Evolutionary conservation across 2,797 vertebrate genomes (phyloP), one percentile per base, ranked within the genome.

Genomic region (Trachops cirrhosus): DNA sequence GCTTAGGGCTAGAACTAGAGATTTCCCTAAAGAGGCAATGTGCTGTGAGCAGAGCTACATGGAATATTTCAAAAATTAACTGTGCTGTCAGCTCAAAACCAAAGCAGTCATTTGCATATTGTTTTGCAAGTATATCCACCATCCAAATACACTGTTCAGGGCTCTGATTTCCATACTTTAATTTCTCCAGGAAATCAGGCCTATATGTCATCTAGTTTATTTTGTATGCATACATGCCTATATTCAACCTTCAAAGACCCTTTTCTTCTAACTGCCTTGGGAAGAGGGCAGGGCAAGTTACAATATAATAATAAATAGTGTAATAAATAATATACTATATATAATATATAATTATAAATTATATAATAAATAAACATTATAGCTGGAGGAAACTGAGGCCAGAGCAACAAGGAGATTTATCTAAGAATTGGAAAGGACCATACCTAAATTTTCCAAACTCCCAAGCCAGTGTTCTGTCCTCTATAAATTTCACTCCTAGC

Each of bases 11-110:
- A 64, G 59, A 87, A 87, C 19, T 71, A 87, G 9, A 6, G 64
- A 78, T 94, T 87, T 94, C 44, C 26, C 19, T 46, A 54, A 84
- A 92, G 73, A 88, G 62, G 64, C n/a, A 57, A 73, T 88, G 39
- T 79, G n/a, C 44, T 78, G 15, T 78, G 37, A 84, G 18, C 14
- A 78, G 71, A 74, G 44, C 29, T 92, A 4, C 83, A 84, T 73
- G n/a, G 89, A 83, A 73, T 91, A 91, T 94, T 94, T 73, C 52
- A 94, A 84, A 96, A 94, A 67, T 79, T 34, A 92, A 57, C 78
- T 88, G 12, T 84, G 62, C 22, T 71, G 52, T 83, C n/a, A 91
- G 37, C 64, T 84, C 37, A 83, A 96, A 77, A 77, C 50, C 70
- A 96, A 5, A 86, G 3, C 77, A 70, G 19, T 87, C 18, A 82